Conservation (phyloP, 2,113 vertebrate species). For the Plotosus lineatus region DNA sequence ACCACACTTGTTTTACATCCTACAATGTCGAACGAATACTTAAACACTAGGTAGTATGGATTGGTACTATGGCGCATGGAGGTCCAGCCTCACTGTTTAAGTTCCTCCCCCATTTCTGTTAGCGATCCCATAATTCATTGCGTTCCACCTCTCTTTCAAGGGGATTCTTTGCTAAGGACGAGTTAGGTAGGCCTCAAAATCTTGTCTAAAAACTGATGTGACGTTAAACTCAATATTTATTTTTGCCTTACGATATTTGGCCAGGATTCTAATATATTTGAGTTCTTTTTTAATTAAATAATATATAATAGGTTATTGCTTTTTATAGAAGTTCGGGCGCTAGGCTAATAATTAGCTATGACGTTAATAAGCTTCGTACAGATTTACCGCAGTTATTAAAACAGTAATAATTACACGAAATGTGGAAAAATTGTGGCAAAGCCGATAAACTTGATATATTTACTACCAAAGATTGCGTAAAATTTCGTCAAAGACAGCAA, state of each 20-base stretch:
- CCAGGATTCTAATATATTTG: not conserved
- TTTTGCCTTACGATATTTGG: not conserved
- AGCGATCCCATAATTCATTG: constrained; percentile 63
- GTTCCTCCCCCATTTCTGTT: not conserved
- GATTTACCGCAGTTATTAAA: not conserved
- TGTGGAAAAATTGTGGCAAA: not conserved
- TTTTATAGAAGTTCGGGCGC: not conserved
- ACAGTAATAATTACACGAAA: no score
- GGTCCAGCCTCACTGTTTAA: not conserved
- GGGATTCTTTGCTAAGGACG: constrained; percentile 56
- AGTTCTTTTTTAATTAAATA: not conserved
- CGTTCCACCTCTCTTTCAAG: constrained; percentile 34
- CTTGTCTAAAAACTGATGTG: not conserved
- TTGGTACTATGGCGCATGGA: not conserved
- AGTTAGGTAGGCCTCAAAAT: constrained; percentile 56
- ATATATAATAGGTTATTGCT: not conserved
- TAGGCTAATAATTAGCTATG: not conserved
- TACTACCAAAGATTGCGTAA: not conserved
- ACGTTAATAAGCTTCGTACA: not conserved
- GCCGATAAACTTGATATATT: no score
- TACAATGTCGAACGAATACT: no score
- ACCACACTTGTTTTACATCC: no score
- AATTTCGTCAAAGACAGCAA: not conserved
- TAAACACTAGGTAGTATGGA: not conserved
- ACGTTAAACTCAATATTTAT: not conserved